Evolutionary conservation across 2,113 vertebrate genomes (phyloP), one percentile per base, ranked within the genome.

Genomic region (Turnix velox): DNA sequence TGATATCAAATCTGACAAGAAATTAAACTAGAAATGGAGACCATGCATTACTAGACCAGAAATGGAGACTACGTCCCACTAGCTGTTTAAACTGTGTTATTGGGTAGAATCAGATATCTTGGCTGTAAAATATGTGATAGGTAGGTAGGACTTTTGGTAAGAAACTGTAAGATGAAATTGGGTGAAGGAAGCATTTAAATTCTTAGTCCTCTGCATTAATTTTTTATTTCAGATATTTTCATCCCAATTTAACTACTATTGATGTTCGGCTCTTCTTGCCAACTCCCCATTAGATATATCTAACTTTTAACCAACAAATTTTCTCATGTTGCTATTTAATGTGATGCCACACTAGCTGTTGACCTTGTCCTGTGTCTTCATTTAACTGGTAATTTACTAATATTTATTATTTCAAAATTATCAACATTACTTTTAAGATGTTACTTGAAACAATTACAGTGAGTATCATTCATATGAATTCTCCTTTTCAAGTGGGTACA

Each of bases 361-460:
- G 68, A 77, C 75, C 63, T 90, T 54, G 24, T 18, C 57, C 12
- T 19, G 16, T 35, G 27, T 23, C 14, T 92, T 92, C 35, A 39
- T 14, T 84, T 67, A 80, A 84, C 35, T 16, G 42, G 18, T 46
- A 77, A 88, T 88, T 92, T 88, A 46, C 30, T 86, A 80, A 90
- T 85, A 62, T 80, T 77, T 88, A 80, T 58, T 76, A 54, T 88
- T 86, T 86, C 20, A 80, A 69, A 88, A 74, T 58, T 58, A 86
- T 71, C 46, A 66, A 83, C 55, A 74, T 55, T n/a, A 58, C 6
- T 88, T 78, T 74, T 92, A 84, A 86, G 59, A 92, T 51, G 30
- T 84, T 93, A 68, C 33, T 92, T 90, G 55, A 87, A 93, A 88
- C 46, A 92, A 61, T 85, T 85, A 51, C 10, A 78, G 35, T 72